Conservation (phyloP, 1,140 invertebrate genomes). For the Wiebesia pumilae region DNA sequence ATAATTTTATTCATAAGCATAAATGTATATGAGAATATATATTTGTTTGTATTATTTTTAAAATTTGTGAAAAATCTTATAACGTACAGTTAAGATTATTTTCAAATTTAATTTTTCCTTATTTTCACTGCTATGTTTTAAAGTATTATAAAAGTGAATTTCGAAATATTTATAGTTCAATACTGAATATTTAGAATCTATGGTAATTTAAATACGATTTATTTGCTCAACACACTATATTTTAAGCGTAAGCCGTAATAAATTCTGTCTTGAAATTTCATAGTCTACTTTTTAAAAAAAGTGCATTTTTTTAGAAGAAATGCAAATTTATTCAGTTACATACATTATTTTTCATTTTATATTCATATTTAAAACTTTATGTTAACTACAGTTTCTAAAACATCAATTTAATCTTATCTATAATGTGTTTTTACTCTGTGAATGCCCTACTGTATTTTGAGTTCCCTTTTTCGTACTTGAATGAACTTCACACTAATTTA, state of each 20-base stretch:
- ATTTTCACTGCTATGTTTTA: too few species aligned
- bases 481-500: not conserved
- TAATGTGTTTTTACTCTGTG: constrained; percentile 8
- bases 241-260: not conserved
- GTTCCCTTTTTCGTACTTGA: not conserved
- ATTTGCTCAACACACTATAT: not conserved
- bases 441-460: not conserved
- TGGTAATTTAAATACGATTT: not conserved
- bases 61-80: too few species aligned
- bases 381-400: constrained; percentile 23
- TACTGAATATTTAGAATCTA: too few species aligned
- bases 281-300: not conserved
- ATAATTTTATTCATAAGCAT: too few species aligned
- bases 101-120: too few species aligned
- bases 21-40: too few species aligned
- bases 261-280: not conserved
- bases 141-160: too few species aligned
- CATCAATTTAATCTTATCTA: constrained; percentile 16
- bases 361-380: not conserved
- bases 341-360: not conserved
- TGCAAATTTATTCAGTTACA: not conserved
- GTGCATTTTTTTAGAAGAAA: not conserved
- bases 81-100: too few species aligned
- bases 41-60: too few species aligned
- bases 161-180: too few species aligned